These are phyloP conservation scores for Murina feae DNA, from an alignment of 2,113 vertebrate species.

Conservation along the genomic window DNA sequence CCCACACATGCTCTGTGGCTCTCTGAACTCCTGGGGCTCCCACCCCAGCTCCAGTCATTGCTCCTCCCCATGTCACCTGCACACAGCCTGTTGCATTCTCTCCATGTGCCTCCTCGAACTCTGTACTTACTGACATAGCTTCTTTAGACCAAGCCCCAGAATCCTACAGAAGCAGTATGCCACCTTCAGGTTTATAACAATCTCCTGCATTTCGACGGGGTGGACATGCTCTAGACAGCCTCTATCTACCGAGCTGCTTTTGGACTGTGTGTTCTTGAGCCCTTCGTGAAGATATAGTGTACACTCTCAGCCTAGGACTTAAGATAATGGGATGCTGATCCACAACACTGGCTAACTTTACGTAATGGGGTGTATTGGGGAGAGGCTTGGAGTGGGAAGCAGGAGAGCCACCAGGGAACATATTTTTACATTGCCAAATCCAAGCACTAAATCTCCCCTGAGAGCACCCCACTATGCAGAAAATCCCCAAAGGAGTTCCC, in stretches of 20 bases:
- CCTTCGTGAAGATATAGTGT: neutral
- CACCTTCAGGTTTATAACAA: neutral
- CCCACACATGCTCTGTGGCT: neutral
- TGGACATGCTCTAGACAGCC: rapidly evolving
- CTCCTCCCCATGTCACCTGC: no score
- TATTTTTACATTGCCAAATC: neutral
- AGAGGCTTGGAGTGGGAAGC: no score
- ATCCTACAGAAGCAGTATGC: no score
- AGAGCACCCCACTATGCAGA: neutral
- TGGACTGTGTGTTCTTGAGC: rapidly evolving
- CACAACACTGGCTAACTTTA: neutral
- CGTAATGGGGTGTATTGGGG: rapidly evolving
- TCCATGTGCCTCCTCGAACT: neutral
- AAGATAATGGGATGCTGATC: no score
- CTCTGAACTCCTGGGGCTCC: neutral
- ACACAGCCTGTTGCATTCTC: neutral
- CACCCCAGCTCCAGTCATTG: neutral
- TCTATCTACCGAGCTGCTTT: no score
- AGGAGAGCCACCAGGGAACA: no score
- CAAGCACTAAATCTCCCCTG: neutral
- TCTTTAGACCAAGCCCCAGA: no score
- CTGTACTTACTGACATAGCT: rapidly evolving
- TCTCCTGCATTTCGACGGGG: rapidly evolving
- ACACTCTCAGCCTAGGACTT: neutral
- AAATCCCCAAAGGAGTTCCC: neutral